Conservation (phyloP, 2,797 vertebrate species). For the Sus cebifrons region DNA sequence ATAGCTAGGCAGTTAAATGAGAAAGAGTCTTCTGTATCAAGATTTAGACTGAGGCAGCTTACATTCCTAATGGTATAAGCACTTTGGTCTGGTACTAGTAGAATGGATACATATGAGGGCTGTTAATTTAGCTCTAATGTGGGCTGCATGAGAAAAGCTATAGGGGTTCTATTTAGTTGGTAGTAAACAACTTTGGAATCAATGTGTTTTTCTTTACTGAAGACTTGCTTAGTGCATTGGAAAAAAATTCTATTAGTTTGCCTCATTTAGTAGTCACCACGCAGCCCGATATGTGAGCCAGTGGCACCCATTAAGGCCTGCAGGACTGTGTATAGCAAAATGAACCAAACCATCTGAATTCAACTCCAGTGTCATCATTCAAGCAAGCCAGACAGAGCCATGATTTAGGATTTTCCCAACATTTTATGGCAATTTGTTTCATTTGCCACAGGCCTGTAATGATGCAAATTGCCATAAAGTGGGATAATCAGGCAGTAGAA, state of each 20-base stretch:
- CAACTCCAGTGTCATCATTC: constrained; percentile 77
- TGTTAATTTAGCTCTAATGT: constrained; percentile 84
- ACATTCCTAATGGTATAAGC: constrained; percentile 81
- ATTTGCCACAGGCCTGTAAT: constrained; percentile 82
- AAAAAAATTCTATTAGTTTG: constrained; percentile 85
- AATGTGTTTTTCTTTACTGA: constrained; percentile 79
- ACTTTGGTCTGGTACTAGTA: constrained; percentile 78
- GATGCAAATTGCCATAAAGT: constrained; percentile 85
- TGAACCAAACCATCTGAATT: constrained; percentile 80
- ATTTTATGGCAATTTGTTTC: constrained; percentile 86
- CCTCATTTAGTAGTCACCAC: constrained; percentile 77
- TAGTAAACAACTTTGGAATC: constrained; percentile 79
- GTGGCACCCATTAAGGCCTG: constrained; percentile 71
- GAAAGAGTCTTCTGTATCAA: constrained; percentile 80
- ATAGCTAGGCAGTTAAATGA: constrained; percentile 83
- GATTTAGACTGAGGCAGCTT: constrained; percentile 79
- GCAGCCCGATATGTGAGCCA: constrained; percentile 9
- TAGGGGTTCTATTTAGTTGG: constrained; percentile 77
- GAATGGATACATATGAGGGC: constrained; percentile 62
- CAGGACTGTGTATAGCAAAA: constrained; percentile 74
- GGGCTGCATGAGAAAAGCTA: constrained; percentile 61
- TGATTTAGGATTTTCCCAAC: constrained; percentile 82
- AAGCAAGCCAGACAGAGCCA: constrained; percentile 83
- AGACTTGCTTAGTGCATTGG: constrained; percentile 72
- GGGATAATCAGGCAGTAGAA: constrained; percentile 86